A percentile compares a stretch with the other conserved stretches of the same genome.
These are phyloP conservation scores for Lycopodina hypogea DNA, from an alignment of 37 sponge, comb jelly and placozoan genomes.

Conservation along the genomic window DNA sequence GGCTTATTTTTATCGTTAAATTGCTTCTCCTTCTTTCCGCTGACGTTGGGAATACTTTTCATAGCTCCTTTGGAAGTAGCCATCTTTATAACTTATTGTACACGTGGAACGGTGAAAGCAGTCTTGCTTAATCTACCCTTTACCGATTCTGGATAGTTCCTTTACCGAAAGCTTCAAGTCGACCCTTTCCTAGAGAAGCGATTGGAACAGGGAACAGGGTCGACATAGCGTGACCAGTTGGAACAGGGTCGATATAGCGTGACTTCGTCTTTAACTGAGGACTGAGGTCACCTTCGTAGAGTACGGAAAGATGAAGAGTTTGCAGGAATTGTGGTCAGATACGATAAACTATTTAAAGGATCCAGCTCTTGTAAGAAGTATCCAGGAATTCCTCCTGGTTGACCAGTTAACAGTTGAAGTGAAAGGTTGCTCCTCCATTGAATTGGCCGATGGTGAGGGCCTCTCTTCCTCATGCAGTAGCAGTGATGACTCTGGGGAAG, in stretches of 20 bases:
- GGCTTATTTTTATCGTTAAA: conserved; percentile 95
- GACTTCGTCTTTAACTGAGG: no score
- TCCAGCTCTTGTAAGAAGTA: conserved; percentile 53
- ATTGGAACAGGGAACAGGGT: no score
- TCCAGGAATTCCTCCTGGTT: conserved; percentile 57
- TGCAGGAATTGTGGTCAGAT: no score
- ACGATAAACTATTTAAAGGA: conserved; percentile 38
- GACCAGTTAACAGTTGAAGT: background rate
- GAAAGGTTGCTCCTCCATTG: background rate
- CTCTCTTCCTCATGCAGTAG: background rate
- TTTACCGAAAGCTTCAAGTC: no score
- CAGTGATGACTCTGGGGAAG: background rate
- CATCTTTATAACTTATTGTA: background rate
- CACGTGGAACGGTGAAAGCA: conserved; percentile 3
- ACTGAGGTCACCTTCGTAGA: no score
- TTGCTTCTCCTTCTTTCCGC: background rate
- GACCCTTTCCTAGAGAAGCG: no score
- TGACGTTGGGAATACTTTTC: background rate
- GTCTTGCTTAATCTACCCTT: no score
- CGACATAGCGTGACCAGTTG: no score
- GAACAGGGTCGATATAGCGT: no score
- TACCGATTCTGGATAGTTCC: no score
- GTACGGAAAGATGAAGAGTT: no score
- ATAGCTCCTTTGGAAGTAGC: conserved; percentile 3
- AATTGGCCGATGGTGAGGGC: background rate